Conservation (phyloP, 2,113 vertebrate species). For the Zosterops lateralis region DNA sequence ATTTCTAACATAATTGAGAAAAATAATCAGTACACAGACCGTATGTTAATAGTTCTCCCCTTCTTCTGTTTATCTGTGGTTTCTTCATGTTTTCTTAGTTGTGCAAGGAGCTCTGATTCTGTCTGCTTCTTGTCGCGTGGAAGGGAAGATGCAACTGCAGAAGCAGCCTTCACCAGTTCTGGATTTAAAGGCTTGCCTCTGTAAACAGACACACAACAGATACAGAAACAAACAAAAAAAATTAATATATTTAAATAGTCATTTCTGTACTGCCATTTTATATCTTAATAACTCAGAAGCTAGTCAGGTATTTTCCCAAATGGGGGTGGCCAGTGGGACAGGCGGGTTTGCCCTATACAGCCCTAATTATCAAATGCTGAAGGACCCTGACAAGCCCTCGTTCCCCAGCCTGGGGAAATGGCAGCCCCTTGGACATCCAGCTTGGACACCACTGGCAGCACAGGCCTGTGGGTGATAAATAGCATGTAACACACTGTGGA, state of each 20-base stretch:
- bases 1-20: background rate
- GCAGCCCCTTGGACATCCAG: accelerated
- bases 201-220: background rate
- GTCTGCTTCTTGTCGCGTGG: constrained; percentile 70
- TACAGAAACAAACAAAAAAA: background rate
- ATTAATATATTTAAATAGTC: background rate
- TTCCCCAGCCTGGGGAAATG: background rate
- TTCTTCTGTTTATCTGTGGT: constrained; percentile 72
- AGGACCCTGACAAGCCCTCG: background rate
- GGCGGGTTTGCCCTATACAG: background rate
- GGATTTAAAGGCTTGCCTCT: constrained; percentile 71
- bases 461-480: background rate
- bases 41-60: constrained; percentile 60
- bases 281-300: background rate
- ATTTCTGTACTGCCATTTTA: background rate
- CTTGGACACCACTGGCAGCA: background rate
- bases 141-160: constrained; percentile 84
- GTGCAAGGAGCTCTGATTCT: constrained; percentile 84
- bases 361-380: background rate
- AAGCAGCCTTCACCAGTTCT: constrained; percentile 81
- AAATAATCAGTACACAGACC: constrained; percentile 69
- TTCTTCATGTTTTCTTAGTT: constrained; percentile 81
- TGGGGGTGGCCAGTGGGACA: background rate
- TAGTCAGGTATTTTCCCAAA: background rate
- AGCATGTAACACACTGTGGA: accelerated